These are phyloP conservation scores for Fissipunctia ypsillon DNA, from an alignment of 2,888 invertebrate species.

Conservation along the genomic window DNA sequence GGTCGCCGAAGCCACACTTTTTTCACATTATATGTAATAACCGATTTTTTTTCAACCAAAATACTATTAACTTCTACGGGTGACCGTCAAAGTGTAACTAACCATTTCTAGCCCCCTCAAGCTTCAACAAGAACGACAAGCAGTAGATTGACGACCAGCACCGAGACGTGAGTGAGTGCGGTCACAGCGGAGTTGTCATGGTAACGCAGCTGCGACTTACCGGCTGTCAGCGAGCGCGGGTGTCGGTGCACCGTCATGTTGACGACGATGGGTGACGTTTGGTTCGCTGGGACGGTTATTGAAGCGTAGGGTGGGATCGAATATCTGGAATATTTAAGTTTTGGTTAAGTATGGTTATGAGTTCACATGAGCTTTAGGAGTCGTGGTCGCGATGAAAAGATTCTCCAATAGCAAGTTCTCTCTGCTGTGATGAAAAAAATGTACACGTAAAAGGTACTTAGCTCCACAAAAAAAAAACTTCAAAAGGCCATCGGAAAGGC, in stretches of 20 bases:
- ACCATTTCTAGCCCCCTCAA: constrained; percentile 46
- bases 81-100: constrained; percentile 7
- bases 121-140: constrained; percentile 77
- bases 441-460: too few species aligned
- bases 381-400: background rate
- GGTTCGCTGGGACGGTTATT: constrained; percentile 79
- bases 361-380: background rate
- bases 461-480: too few species aligned
- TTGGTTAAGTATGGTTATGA: too few species aligned
- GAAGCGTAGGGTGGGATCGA: constrained; percentile 62
- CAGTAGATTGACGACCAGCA: constrained; percentile 74
- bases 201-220: constrained; percentile 79
- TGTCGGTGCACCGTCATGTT: constrained; percentile 76
- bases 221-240: constrained; percentile 73
- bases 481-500: too few species aligned
- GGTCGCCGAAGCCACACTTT: background rate
- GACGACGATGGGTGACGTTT: constrained; percentile 68
- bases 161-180: constrained; percentile 76
- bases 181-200: constrained; percentile 79
- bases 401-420: too few species aligned
- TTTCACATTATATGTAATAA: too few species aligned
- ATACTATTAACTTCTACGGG: background rate
- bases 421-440: too few species aligned
- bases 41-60: background rate
- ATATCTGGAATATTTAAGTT: constrained; percentile 71